These are phyloP conservation scores for Sycophaga agraensis DNA, from an alignment of 1,140 invertebrate genomes.

Conservation along the genomic window DNA sequence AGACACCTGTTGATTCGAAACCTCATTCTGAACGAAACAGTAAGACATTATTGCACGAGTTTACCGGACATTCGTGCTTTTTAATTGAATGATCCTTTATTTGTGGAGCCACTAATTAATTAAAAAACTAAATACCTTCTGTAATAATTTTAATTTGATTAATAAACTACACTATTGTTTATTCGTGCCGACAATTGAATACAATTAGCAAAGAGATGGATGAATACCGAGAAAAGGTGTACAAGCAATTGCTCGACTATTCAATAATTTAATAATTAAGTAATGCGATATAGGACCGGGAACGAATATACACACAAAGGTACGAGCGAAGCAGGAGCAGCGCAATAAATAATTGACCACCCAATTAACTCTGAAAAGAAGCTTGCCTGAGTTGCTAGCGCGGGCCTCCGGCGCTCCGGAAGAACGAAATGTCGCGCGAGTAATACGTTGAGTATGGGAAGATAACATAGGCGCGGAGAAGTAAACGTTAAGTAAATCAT, in stretches of 20 bases:
- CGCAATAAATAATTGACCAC: constrained; percentile 16
- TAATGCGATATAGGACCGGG: not conserved
- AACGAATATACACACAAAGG: not conserved
- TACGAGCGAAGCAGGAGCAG: not conserved
- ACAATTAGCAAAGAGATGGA: too few relatives aligned
- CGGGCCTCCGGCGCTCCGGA: not conserved
- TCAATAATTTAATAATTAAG: constrained; percentile 14
- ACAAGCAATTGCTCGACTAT: constrained; percentile 2
- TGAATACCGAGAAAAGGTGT: constrained; percentile 34
- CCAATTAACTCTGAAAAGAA: constrained; percentile 21
- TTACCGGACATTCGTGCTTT: too few relatives aligned
- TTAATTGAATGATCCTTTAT: too few relatives aligned
- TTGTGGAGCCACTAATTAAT: too few relatives aligned
- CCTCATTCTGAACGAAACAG: too few relatives aligned
- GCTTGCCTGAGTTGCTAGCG: not conserved
- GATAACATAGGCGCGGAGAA: not conserved
- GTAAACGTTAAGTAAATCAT: not conserved
- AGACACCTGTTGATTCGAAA: too few relatives aligned
- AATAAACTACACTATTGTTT: too few relatives aligned
- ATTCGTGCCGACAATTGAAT: too few relatives aligned
- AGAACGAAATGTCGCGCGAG: constrained; percentile 7
- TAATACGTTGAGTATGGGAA: too few relatives aligned
- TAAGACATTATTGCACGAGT: too few relatives aligned
- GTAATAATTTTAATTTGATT: too few relatives aligned
- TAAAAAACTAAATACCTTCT: too few relatives aligned